Evolutionary conservation across 2,797 vertebrate species (phyloP), one percentile per base, ranked within the genome.

Genomic region (Ceyx erithaca): DNA sequence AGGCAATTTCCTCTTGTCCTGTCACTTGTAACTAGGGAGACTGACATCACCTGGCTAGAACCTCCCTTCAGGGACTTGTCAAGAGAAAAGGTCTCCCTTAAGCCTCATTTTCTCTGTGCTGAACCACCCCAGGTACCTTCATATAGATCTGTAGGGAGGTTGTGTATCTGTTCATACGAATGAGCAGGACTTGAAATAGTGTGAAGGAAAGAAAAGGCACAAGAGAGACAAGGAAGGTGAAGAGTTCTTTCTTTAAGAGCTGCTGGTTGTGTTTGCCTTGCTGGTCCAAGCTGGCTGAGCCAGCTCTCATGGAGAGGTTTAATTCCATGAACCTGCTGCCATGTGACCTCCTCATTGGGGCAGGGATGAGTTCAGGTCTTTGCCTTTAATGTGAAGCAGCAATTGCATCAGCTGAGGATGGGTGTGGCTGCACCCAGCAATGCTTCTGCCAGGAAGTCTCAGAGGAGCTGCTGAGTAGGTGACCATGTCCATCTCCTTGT

Each of bases 301-400:
- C 0, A 22, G 40, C 19, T 62, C 40, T 43, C 10, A 5, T 63
- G 41, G 61, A 46, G 48, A 46, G 10, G 33, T 48, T 76, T 48
- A 12, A 54, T 57, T 67, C 64, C 26, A 3, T 3, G 11, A 46
- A n/a, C 35, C 30, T 55, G 35, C 45, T 40, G 26, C 76, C 13
- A 1, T 8, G 22, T 46, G 57, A 16, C 31, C 20, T n/a, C 41
- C 30, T 55, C 31, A 1, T 25, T 0, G 1, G 26, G n/a, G 54
- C 51, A 59, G 45, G 45, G 61, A 18, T 26, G 61, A 31, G 21
- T 49, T 59, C 10, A 35, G 55, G 51, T 40, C n/a, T 57, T 55
- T 46, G 31, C 30, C 14, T 12, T 31, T 63, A 12, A 5, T 30
- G 13, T n/a, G 45, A 57, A 37, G 23, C 33, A 26, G 41, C 22